Base-by-base conservation (phyloP, 2,797 vertebrate species). In the Myotis pilosus region DNA sequence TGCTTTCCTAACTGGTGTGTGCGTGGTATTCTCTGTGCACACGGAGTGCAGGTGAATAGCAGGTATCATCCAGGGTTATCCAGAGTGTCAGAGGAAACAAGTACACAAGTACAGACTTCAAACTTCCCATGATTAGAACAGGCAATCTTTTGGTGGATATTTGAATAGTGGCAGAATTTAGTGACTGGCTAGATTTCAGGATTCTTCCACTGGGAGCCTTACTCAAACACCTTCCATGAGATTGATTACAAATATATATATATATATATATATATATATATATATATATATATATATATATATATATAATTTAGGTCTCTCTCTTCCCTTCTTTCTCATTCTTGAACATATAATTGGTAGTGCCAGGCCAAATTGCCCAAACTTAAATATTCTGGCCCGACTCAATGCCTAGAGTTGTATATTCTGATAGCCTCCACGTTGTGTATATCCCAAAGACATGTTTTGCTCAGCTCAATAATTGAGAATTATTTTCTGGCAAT, bases 401-500 rank as follows among this genome's bases (percentile, higher is more conserved):
- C 92, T 92, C 64, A 83, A 53, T 53, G 57, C 11, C 72, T 87
- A 47, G 22, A 49, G 28, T 83, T 82, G 2, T 74, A 30, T 64
- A 74, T 57, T 86, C 25, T 36, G 20, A 89, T 36, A 28, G 16
- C 74, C 57, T 8, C 28, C 15, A 47, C 23, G 10, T 47, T 76
- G 55, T 47, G n/a, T 49, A 64, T 19, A 83, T 71, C n/a, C 30
- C 22, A 20, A 83, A 57, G 38, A 75, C 64, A 23, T 79, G 25
- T 47, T 96, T 96, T 89, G n/a, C 87, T 87, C 68, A 64, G 62
- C n/a, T 87, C 55, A 55, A 64, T 87, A 89, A 91, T 81, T 81
- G 41, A 86, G 76, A 17, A 41, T 49, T 82, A 71, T 92, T 88
- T 94, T 95, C 87, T 76, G 62, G 36, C 44, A 80, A 94, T 85